Conservation (phyloP, 2,888 invertebrate genomes). For the Nesidiocoris tenuis region DNA sequence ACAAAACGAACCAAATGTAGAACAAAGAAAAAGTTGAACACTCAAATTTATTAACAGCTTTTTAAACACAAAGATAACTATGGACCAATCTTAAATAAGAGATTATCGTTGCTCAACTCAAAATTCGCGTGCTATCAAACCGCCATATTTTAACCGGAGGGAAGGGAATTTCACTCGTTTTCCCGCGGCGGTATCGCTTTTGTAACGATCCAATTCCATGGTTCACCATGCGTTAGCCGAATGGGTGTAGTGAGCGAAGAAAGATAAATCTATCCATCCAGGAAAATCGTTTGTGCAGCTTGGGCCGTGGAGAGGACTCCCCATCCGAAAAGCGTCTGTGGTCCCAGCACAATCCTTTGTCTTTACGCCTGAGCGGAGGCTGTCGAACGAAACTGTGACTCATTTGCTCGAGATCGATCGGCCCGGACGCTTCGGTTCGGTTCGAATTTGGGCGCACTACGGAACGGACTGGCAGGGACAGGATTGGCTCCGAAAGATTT, state of each 20-base stretch:
- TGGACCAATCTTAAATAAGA: too few species aligned
- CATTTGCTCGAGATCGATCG: conserved; percentile 10
- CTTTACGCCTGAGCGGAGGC: conserved; percentile 32
- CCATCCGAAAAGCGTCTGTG: conserved; percentile 34
- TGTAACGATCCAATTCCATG: neutral
- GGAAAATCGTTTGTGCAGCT: conserved; percentile 38
- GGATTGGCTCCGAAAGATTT: neutral
- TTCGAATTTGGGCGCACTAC: neutral
- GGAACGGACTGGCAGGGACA: neutral
- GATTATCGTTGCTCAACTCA: too few species aligned
- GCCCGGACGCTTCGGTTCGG: neutral
- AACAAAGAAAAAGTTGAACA: too few species aligned
- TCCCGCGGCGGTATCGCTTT: too few species aligned
- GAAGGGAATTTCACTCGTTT: too few species aligned
- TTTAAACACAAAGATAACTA: too few species aligned
- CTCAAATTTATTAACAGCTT: too few species aligned
- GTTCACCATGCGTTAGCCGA: neutral
- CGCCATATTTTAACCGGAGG: too few species aligned
- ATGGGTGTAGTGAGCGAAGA: conserved; percentile 23
- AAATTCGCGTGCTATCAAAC: too few species aligned
- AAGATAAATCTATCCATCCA: conserved; percentile 39
- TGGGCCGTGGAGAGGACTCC: neutral
- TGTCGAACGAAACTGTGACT: conserved; percentile 36
- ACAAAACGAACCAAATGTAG: too few species aligned
- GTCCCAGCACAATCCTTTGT: conserved; percentile 34